Evolutionary conservation across 1,140 invertebrate species (phyloP), one percentile per base, ranked within the genome.

Genomic region (Bicyclus anynana): DNA sequence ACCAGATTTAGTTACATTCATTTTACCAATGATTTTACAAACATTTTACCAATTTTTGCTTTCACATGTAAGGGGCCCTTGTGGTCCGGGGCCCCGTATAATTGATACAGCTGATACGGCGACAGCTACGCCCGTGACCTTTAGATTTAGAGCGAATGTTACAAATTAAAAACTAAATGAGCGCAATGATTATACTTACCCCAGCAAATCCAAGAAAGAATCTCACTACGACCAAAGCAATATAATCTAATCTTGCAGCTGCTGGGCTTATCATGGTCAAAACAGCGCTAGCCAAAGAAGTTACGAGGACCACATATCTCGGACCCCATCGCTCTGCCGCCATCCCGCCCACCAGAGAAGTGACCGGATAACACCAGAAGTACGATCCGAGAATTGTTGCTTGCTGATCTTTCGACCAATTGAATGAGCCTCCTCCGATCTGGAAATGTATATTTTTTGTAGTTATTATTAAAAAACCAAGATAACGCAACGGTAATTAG

Each of bases 311-410:
- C 29, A 95, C 92, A 60, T 91, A 90, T 38, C 94, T 91, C 0
- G 93, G 93, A 1, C 94, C 94, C 69, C 93, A 94, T 62, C 91
- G 90, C 65, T 96, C 94, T 2, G 95, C 93, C 23, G 95, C 79
- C 55, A 93, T 90, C 2, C 94, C 95, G 1, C 93, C 93, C 0
- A 93, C 90, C 54, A 94, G 73, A 57, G 75, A 93, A 33, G 77
- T 92, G 59, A 91, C 61, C 21, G 91, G 84, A 54, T 89, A 93
- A 21, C 75, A 93, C 89, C 92, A 94, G 74, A 94, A 94, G 61
- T 94, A 94, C 0, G 91, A 90, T 0, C 92, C 90, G 3, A 94
- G 73, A 20, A 95, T 90, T 1, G 92, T 68, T 0, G 93, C 93
- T 84, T 94, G 93, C 18, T 92, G 79, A 37, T 90, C 84, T 20